Percentiles rank a stretch among this genome's conserved stretches.
These are phyloP conservation scores for Blomia tropicalis DNA, from an alignment of 2,888 invertebrate genomes.

Conservation along the genomic window DNA sequence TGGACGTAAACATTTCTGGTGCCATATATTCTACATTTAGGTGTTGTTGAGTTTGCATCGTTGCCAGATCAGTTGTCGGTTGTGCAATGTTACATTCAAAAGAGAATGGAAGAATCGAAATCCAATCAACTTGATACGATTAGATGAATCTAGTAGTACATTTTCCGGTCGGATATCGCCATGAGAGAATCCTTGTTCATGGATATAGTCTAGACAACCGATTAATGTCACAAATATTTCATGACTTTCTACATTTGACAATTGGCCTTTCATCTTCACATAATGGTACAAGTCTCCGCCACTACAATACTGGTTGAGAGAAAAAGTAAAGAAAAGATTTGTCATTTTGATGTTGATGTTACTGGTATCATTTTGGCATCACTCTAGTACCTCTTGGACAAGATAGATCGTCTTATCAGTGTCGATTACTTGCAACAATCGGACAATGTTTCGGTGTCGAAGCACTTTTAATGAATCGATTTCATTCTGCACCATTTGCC, in stretches of 20 bases:
- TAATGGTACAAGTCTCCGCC: background rate
- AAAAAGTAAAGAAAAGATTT: too few relatives aligned
- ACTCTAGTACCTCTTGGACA: constrained; percentile 1
- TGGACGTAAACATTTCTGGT: background rate
- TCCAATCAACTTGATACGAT: constrained; percentile 5
- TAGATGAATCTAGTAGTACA: background rate
- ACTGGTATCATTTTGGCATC: too few relatives aligned
- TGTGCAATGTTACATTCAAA: background rate
- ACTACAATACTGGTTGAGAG: background rate
- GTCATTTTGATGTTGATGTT: too few relatives aligned
- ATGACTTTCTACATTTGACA: background rate
- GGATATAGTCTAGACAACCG: constrained; percentile 1
- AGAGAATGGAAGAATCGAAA: background rate
- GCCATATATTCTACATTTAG: background rate
- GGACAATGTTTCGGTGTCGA: background rate
- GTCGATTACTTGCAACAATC: background rate
- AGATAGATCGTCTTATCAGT: background rate
- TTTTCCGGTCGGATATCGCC: constrained; percentile 8
- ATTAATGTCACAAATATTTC: background rate
- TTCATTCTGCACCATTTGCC: background rate
- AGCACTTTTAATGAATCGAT: constrained; percentile 7
- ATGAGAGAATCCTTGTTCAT: background rate
- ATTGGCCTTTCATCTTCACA: background rate
- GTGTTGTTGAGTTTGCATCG: background rate
- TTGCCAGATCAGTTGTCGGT: background rate